These are phyloP conservation scores for Marmota flaviventris DNA, from an alignment of 2,113 vertebrate species.

Conservation along the genomic window DNA sequence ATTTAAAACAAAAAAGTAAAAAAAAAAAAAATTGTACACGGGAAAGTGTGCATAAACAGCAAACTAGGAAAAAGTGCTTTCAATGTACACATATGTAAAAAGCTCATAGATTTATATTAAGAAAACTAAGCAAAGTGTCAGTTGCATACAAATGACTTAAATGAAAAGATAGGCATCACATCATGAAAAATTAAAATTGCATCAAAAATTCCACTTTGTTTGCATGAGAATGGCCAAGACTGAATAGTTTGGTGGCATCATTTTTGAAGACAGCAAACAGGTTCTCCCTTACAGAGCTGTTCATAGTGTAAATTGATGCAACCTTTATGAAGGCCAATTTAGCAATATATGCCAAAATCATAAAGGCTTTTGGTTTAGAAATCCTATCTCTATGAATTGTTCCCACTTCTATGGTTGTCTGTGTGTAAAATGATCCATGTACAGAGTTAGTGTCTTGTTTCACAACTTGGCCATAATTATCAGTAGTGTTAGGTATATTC, in stretches of 20 bases:
- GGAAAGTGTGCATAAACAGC: background rate
- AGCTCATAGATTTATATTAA: background rate
- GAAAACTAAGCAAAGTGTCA: background rate
- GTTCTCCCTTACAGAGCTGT: background rate
- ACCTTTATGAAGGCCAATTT: background rate
- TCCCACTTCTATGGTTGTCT: background rate
- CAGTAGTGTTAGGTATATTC: too few species aligned
- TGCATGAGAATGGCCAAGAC: background rate
- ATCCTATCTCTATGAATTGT: background rate
- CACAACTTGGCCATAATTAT: too few species aligned
- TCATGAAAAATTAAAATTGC: background rate
- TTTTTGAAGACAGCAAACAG: background rate
- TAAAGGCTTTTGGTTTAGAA: background rate
- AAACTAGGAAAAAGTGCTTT: background rate
- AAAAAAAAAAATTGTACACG: background rate
- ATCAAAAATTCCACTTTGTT: background rate
- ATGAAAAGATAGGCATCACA: background rate
- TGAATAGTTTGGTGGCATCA: background rate
- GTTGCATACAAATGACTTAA: background rate
- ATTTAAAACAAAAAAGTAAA: background rate
- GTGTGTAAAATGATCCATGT: background rate
- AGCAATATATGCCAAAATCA: background rate
- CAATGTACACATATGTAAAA: background rate
- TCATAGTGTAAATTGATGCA: background rate
- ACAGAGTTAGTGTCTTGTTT: fast-evolving